These are phyloP conservation scores for Zoanthus gigantus DNA, from an alignment of 92 coral and sea anemone genomes.

Conservation along the genomic window DNA sequence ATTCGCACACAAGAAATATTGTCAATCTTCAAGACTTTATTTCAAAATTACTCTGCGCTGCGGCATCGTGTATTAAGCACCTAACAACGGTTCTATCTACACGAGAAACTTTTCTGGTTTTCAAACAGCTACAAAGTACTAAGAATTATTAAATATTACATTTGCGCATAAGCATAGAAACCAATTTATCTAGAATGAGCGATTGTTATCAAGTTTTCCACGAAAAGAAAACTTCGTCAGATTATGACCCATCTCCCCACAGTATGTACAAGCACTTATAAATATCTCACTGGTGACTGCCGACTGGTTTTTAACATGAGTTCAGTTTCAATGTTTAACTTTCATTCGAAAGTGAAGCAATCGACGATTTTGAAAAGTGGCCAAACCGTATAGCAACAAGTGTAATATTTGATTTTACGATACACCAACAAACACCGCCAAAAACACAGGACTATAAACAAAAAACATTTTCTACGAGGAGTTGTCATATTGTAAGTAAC, in stretches of 20 bases:
- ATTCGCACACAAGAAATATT: not conserved
- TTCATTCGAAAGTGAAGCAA: not conserved
- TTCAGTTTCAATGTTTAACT: conserved; percentile 6
- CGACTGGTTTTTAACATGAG: not conserved
- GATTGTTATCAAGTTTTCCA: conserved; percentile 30
- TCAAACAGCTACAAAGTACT: not conserved
- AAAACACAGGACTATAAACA: not conserved
- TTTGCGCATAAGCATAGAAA: conserved; percentile 19
- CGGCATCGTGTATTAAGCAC: not conserved
- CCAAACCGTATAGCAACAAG: not conserved
- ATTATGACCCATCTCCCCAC: not conserved
- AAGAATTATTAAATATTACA: conserved; percentile 24
- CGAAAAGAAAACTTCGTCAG: not conserved
- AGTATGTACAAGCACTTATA: conserved; percentile 44
- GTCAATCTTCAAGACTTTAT: not conserved
- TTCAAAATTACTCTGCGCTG: not conserved
- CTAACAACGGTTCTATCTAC: not conserved
- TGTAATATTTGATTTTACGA: not conserved
- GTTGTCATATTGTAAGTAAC: too few relatives aligned
- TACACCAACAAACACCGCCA: not conserved
- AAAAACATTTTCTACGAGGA: not conserved
- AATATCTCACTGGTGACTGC: conserved; percentile 7
- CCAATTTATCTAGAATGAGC: not conserved
- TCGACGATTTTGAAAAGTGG: not conserved
- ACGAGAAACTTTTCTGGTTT: not conserved